Evolutionary conservation across 2,888 invertebrate genomes (phyloP), one percentile per base, ranked within the genome.

Genomic region (Odontocolon sp.): DNA sequence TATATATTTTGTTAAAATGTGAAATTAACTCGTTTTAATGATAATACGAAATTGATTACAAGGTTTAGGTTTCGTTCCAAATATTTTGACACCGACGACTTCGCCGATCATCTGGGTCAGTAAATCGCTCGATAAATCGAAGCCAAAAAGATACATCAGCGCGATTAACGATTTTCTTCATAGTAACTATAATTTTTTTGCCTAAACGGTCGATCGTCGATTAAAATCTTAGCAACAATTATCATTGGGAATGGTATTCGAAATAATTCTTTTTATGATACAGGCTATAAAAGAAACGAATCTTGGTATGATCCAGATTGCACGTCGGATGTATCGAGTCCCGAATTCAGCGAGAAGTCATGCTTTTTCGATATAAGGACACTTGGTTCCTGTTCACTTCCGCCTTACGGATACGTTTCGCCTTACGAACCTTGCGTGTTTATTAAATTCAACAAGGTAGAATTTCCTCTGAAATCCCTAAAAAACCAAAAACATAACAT

Each of bases 361-460:
- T 88, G 88, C 54, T 88, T 77, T 38, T 88, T 88, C 38, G 80
- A 88, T 14, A 54, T 83, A 18, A 77, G 76, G 4, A 78, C n/a
- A 0, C 80, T 88, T 1, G 86, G 87, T 0, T 23, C 47, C 21
- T 88, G 88, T 33, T 77, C 86, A 2, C 45, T 70, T n/a, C 18
- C 81, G n/a, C 88, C 88, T 0, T 88, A 84, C 28, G 88, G 88
- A 45, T 88, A 88, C 50, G 33, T 33, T 0, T 21, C 66, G 5
- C 80, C 82, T 0, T 74, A 83, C 2, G 80, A 82, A 28, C 88
- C 87, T 16, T 88, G 88, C 23, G 79, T 87, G 18, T 79, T 87
- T 26, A 67, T 88, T 5, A 85, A 84, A 73, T 85, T 87, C 40
- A 88, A 88, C 47, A 86, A 84, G 77, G 88, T 88, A 83, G n/a